phyloP scores from a whole-genome alignment of 2,113 vertebrate species.

The Bagarius yarrelli region DNA sequence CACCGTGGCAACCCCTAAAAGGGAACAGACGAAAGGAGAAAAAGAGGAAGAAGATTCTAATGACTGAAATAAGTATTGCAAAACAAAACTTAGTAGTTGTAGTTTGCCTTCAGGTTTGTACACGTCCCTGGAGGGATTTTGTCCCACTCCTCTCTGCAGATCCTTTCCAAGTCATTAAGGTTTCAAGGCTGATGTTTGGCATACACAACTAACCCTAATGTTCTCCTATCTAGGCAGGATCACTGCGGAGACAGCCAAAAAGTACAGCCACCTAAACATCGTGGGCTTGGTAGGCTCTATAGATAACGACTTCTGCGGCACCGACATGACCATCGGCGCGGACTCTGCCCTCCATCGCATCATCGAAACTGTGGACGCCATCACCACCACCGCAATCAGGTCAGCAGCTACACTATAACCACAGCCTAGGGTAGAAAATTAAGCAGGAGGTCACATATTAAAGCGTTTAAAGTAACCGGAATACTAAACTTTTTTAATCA shows the following conservation, averaged over 20 bases:
- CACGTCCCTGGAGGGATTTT: too few relatives aligned
- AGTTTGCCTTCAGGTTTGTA: too few relatives aligned
- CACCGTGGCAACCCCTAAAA: too few relatives aligned
- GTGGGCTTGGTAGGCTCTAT: conserved; percentile 91
- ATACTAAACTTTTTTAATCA: background rate
- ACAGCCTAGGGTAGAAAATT: background rate
- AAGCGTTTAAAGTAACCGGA: background rate
- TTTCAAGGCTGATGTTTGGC: background rate
- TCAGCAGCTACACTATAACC: conserved; percentile 39
- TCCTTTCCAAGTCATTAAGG: too few relatives aligned
- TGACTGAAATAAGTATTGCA: too few relatives aligned
- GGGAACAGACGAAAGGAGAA: too few relatives aligned
- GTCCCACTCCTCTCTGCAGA: too few relatives aligned
- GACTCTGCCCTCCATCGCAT: conserved; percentile 91
- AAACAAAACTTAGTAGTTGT: too few relatives aligned
- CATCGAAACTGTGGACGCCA: conserved; percentile 90
- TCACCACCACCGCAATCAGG: conserved; percentile 91
- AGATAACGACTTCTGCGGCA: conserved; percentile 93
- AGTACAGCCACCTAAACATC: conserved; percentile 81
- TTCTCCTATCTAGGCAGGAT: conserved; percentile 76
- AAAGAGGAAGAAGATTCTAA: too few relatives aligned
- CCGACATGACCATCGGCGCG: conserved; percentile 93
- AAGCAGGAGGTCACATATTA: background rate
- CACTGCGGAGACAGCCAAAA: conserved; percentile 70
- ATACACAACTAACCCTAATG: background rate